Conservation (phyloP, 1,140 invertebrate species). For the Drosophila leontia region DNA sequence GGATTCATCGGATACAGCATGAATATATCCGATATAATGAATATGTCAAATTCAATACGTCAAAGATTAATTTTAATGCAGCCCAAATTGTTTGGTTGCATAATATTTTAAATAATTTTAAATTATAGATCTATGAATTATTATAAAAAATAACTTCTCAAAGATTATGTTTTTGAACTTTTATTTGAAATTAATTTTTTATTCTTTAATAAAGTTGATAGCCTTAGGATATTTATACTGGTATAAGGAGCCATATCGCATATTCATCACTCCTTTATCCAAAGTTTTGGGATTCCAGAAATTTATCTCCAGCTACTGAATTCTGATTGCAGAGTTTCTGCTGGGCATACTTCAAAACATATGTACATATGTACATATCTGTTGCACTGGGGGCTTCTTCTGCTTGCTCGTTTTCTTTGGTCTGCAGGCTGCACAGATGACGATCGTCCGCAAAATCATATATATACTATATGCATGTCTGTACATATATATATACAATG, state of each 20-base stretch:
- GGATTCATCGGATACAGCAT: neutral
- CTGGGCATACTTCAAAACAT: neutral
- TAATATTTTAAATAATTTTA: neutral
- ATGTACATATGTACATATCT: neutral
- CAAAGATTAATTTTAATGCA: neutral
- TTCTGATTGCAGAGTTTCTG: conserved; percentile 12
- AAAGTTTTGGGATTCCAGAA: neutral
- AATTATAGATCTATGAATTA: neutral
- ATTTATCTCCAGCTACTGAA: conserved; percentile 26
- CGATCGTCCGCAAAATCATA: conserved; percentile 32
- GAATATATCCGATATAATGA: neutral
- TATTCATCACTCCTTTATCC: neutral
- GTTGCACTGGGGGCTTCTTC: conserved; percentile 21
- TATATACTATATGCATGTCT: conserved; percentile 1
- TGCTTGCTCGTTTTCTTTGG: conserved; percentile 1
- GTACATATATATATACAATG: conserved; percentile 14
- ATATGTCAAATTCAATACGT: neutral
- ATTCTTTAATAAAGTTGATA: neutral
- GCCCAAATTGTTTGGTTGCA: neutral
- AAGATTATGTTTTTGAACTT: neutral
- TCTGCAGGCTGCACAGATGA: conserved; percentile 46
- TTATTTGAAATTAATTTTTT: too few relatives aligned
- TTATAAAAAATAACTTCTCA: neutral
- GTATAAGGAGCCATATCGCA: too few relatives aligned
- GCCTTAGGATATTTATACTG: neutral